Evolutionary conservation across 2,113 vertebrate genomes (phyloP), one percentile per base, ranked within the genome.

Genomic region (Eretmodus cyanostictus): DNA sequence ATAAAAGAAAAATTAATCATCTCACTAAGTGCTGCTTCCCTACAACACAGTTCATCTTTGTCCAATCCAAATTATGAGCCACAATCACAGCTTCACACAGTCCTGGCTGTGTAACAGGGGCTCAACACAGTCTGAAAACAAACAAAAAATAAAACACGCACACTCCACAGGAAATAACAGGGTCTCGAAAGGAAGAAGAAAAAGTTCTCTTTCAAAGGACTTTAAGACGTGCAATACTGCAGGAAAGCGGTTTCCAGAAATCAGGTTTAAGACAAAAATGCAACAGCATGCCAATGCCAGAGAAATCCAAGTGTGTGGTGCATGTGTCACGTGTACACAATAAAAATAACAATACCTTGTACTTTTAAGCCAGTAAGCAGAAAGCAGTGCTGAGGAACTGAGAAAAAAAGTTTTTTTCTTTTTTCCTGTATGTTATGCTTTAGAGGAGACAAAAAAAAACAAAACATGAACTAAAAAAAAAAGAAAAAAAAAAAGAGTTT

Each of bases 71-170:
- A 82, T 84, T 83, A 85, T 53, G 51, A 82, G 78, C 86, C 57
- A 57, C 68, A 42, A 90, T 84, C 92, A 92, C 80, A 94, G 84
- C 73, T 91, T 93, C 14, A 59, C 59, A 76, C 82, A 93, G 81
- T 89, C 80, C 53, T 55, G 31, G 85, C 89, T 84, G 90, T 63
- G 68, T 49, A 91, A 82, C 42, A 79, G 83, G 80, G 91, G 89
- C 88, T 91, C 89, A 84, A 84, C 42, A 27, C 40, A 82, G 4
- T 45, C 38, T 27, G 24, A 45, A 79, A 11, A 45, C 61, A 66
- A 66, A 85, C 71, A 90, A 68, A 42, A 29, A 38, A 66, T 12
- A 66, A 66, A 66, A 38, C 61, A 8, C 19, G 19, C 61, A 66
- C 7, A 92, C 40, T 63, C 81, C 81, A 89, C 80, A 90, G 81